Base-by-base conservation (phyloP, 1,140 invertebrate genomes). In the Heliconius eleuchia region DNA sequence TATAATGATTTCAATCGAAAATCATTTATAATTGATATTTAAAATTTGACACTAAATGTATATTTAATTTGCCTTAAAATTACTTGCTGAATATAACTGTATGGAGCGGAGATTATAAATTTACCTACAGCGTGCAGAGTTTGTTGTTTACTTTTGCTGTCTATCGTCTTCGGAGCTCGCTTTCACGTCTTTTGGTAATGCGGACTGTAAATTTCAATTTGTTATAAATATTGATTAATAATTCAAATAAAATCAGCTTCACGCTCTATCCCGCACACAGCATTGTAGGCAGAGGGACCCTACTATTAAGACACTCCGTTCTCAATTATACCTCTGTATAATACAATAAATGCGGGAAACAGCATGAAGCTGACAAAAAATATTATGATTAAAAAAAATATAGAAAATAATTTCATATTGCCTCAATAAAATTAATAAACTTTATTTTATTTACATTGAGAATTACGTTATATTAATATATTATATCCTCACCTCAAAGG, bases 101-200 rank as follows among this genome's bases (percentile, higher is more conserved):
- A 85, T 87, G 88, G 92, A 89, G 91, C 83, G 87, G 87, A 89
- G 79, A 85, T 84, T 87, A 79, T 87, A 80, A 83, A 83, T 88
- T 77, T 87, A 82, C 80, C 78, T 87, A 83, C 23, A 76, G 23
- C 79, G 80, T 84, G 78, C 81, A 79, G 85, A 77, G 79, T 84
- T 80, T 71, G n/a, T 80, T 46, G 78, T 80, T 89, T 89, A 93
- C 81, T 92, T 91, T 77, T 92, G 91, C 85, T 90, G 92, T 85
- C 91, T 89, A 82, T 93, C 89, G 79, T 94, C 93, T 83, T 94
- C 93, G 74, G 91, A 89, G 85, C 84, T 89, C 19, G 91, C 91
- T 86, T 94, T 94, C 60, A 94, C 91, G 74, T 94, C 93, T 81
- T 93, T 93, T 50, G 92, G 93, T 72, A 93, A 81, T 60, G 92